Evolutionary conservation across 2,888 invertebrate species (phyloP).

Genomic region (Ectropis crepuscularia): DNA sequence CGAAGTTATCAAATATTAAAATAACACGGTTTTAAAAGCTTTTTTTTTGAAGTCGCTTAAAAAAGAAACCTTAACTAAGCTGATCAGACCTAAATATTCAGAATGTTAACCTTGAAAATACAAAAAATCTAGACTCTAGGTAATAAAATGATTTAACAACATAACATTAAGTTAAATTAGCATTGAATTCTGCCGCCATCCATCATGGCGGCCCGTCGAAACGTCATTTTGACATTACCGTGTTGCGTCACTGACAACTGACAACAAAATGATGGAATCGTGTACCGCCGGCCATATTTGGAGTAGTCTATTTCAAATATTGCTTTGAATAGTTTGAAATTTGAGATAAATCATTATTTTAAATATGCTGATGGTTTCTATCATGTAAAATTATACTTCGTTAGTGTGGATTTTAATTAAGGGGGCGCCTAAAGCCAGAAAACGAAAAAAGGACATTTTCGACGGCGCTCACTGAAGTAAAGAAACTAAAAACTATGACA

Average conservation of each 20-base stretch:
- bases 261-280: conserved; percentile 65
- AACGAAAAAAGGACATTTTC: too few species aligned
- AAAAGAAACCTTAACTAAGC: too few species aligned
- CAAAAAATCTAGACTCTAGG: not conserved
- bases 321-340: conserved; percentile 12
- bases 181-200: conserved; percentile 47
- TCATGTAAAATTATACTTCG: too few species aligned
- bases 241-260: conserved; percentile 58
- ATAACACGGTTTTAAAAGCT: too few species aligned
- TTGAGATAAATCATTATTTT: not conserved
- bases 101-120: not conserved
- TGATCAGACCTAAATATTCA: too few species aligned
- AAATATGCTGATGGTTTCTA: not conserved
- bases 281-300: conserved; percentile 56
- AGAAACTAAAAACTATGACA: too few species aligned
- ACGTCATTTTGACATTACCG: conserved; percentile 64
- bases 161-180: conserved; percentile 16
- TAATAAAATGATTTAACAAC: conserved; percentile 28
- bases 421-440: too few species aligned
- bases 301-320: conserved; percentile 45
- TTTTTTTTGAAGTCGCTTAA: too few species aligned
- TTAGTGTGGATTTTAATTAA: too few species aligned
- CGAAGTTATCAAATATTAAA: too few species aligned
- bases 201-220: conserved; percentile 55
- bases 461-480: too few species aligned